Base-by-base conservation (phyloP, 2,888 invertebrate genomes). In the Hipparchia sbordonii region DNA sequence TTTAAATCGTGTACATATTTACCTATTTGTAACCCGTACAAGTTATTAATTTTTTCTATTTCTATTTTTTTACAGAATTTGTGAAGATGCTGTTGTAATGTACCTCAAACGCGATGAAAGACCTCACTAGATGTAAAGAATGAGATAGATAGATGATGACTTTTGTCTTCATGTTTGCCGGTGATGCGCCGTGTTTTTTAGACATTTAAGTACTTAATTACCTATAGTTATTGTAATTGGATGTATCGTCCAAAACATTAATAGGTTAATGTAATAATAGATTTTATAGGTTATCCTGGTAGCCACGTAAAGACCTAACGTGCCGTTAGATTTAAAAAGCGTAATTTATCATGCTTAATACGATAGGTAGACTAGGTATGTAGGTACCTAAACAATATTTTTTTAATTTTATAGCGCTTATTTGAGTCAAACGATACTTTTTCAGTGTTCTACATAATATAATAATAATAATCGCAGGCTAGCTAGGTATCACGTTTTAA, bases 71-170 rank as follows among this genome's bases (percentile, higher is more conserved):
- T 48, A 48, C 94, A 95, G 95, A 95, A 83, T 95, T 95, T 82
- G 95, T 95, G 78, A 94, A 95, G 85, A 92, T 95, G 90, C 86
- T 95, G 83, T 85, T 95, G 87, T 95, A 94, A 92, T 77, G 80
- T 83, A 83, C 82, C 79, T 83, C 81, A 79, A 77, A 76, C 81
- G 80, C 75, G 75, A 84, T 77, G 77, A 78, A 79, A 85, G 87
- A 89, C 88, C 89, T 91, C 89, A 89, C 81, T 90, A 90, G 87
- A 79, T 86, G 73, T 88, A 87, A 84, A 80, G 76, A 65, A 23
- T 23, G 51, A 23, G 23, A 78, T 84, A 84, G 78, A 71, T 75
- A 76, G 77, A 69, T 70, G 73, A 72, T 67, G 70, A 74, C 74
- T 75, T 70, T 69, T 70, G 76, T 73, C 72, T 33, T 72, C 71